Conservation (phyloP, 2,797 vertebrate species). For the Menidia menidia region DNA sequence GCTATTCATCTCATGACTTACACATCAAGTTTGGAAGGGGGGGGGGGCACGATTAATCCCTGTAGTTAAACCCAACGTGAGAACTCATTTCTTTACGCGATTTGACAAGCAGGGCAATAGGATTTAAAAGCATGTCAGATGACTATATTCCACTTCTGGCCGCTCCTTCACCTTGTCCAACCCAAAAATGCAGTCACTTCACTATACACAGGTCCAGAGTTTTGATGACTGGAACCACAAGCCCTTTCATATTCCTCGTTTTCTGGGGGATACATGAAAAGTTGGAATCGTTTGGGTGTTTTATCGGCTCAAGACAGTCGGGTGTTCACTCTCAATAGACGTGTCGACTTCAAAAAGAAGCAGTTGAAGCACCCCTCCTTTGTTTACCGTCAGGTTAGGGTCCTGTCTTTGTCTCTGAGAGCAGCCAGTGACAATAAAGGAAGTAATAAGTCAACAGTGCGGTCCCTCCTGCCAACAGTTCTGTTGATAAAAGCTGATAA, state of each 20-base stretch:
- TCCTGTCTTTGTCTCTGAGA: slow-evolving; percentile 48
- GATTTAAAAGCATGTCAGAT: slow-evolving; percentile 68
- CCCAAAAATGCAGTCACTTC: slow-evolving; percentile 11
- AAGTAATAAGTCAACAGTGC: slow-evolving; percentile 66
- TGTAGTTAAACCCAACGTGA: slow-evolving; percentile 60
- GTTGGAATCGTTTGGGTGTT: slow-evolving; percentile 45
- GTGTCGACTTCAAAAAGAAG: slow-evolving; percentile 65
- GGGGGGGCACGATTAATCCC: slow-evolving; percentile 59
- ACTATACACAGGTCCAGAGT: slow-evolving; percentile 31
- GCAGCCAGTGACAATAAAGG: slow-evolving; percentile 60
- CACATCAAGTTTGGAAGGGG: slow-evolving; percentile 39
- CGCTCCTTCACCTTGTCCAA: slow-evolving; percentile 42
- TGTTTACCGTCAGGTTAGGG: slow-evolving; percentile 59
- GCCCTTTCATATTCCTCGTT: slow-evolving; percentile 39
- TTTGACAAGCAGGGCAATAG: slow-evolving; percentile 68
- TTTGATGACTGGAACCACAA: background rate
- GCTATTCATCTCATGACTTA: slow-evolving; percentile 68
- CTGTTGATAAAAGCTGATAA: slow-evolving; percentile 44
- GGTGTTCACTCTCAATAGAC: slow-evolving; percentile 61
- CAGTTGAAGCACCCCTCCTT: slow-evolving; percentile 50
- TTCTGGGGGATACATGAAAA: slow-evolving; percentile 48
- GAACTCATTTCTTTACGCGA: slow-evolving; percentile 66
- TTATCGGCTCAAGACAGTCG: slow-evolving; percentile 40
- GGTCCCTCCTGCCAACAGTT: slow-evolving; percentile 36
- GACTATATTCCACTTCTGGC: slow-evolving; percentile 39